These are phyloP conservation scores for Trichomalopsis sarcophagae DNA, from an alignment of 1,140 invertebrate genomes.

Conservation along the genomic window DNA sequence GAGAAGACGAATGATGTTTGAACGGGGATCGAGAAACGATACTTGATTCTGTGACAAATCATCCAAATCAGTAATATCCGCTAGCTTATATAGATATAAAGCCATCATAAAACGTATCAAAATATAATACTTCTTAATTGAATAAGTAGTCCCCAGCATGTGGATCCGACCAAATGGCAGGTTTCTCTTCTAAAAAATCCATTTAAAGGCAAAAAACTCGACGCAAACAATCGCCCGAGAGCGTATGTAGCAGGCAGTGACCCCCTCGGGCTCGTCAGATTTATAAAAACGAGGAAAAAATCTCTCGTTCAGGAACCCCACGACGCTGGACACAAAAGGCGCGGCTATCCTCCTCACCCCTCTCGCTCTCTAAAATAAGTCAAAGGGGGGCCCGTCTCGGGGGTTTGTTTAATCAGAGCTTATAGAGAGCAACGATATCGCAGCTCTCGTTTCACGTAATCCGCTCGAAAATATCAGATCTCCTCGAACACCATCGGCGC, in stretches of 20 bases:
- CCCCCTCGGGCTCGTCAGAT: conserved; percentile 57
- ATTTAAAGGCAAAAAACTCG: conserved; percentile 24
- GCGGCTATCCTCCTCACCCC: not conserved
- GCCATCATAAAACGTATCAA: conserved; percentile 33
- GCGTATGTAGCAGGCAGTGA: not conserved
- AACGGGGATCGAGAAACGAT: not conserved
- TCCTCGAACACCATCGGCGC: not conserved
- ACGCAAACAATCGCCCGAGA: conserved; percentile 6
- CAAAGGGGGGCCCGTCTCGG: conserved; percentile 39
- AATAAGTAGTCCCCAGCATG: not conserved
- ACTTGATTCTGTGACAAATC: not conserved
- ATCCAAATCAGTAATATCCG: not conserved
- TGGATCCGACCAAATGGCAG: conserved; percentile 13
- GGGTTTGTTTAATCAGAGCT: conserved; percentile 43
- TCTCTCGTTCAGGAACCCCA: conserved; percentile 19
- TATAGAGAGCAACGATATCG: conserved; percentile 7
- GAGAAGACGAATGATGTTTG: not conserved
- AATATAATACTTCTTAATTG: conserved; percentile 46
- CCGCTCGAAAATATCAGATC: conserved; percentile 43
- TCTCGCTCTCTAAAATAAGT: conserved; percentile 38
- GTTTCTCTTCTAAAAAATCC: conserved; percentile 42
- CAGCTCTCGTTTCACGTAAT: conserved; percentile 46
- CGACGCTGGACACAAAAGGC: not conserved
- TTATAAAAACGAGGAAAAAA: conserved; percentile 63
- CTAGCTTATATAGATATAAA: not conserved